Evolutionary conservation across 1,140 invertebrate genomes (phyloP).

Genomic region (Samia ricini): DNA sequence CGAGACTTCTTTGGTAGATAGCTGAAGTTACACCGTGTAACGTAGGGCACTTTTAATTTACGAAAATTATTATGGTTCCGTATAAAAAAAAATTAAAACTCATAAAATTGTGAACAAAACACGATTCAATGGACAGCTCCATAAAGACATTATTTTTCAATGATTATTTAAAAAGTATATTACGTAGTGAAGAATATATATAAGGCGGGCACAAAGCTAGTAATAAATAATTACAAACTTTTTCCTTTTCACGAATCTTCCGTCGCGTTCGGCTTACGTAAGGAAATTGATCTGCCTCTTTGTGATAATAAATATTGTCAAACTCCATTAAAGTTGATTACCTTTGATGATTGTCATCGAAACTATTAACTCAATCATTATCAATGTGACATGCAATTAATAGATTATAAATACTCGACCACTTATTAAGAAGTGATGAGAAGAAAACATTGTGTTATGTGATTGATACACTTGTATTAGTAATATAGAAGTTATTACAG

Average conservation of each 20-base stretch:
- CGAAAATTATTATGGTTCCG: too few relatives aligned
- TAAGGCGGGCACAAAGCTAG: too few relatives aligned
- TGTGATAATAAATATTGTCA: conserved; percentile 27
- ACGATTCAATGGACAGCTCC: too few relatives aligned
- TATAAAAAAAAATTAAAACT: too few relatives aligned
- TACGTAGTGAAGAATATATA: too few relatives aligned
- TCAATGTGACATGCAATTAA: conserved; percentile 33
- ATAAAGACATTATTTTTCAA: too few relatives aligned
- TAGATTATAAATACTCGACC: conserved; percentile 9
- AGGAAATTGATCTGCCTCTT: conserved; percentile 16
- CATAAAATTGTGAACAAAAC: too few relatives aligned
- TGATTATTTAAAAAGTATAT: too few relatives aligned
- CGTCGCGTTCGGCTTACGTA: not conserved
- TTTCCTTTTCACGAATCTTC: not conserved
- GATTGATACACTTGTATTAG: not conserved
- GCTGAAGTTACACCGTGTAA: too few relatives aligned
- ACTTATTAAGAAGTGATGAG: conserved; percentile 17
- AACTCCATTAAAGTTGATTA: too few relatives aligned
- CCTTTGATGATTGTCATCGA: conserved; percentile 25
- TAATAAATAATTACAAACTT: not conserved
- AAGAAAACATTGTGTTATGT: conserved; percentile 10
- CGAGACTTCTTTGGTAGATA: too few relatives aligned
- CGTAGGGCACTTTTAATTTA: too few relatives aligned
- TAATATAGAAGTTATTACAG: not conserved
- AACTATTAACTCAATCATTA: conserved; percentile 27